A percentile compares a stretch with the other conserved stretches of the same genome.
phyloP scores from a whole-genome alignment of 2,888 invertebrate species.

The Pollenia griseotomentosa region DNA sequence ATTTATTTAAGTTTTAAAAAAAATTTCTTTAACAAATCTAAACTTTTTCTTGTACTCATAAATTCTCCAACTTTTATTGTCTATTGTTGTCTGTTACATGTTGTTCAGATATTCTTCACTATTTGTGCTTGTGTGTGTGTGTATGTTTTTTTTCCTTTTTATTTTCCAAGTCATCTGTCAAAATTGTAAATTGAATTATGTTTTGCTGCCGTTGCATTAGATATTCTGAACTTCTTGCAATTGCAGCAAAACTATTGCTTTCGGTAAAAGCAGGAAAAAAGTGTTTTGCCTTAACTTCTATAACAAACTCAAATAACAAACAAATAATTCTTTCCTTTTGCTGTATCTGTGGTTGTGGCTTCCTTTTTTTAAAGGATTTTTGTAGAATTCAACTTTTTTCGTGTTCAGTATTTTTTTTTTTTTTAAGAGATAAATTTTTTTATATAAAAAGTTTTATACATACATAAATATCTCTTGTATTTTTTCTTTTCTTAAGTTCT shows the following conservation, averaged over 20 bases:
- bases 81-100: constrained; percentile 31
- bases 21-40: not conserved
- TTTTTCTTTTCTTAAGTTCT: not conserved
- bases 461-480: not conserved
- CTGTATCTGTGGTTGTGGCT: constrained; percentile 32
- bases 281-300: constrained; percentile 16
- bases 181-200: constrained; percentile 70
- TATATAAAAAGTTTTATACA: too few species aligned
- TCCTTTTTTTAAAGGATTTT: constrained; percentile 32
- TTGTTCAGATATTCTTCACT: constrained; percentile 16
- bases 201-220: constrained; percentile 53
- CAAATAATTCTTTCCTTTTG: constrained; percentile 12
- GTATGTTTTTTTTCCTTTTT: constrained; percentile 2
- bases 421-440: too few species aligned
- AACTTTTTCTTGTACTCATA: constrained; percentile 1
- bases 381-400: too few species aligned
- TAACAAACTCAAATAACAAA: not conserved
- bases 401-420: too few species aligned
- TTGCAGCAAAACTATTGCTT: constrained; percentile 51
- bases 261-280: not conserved
- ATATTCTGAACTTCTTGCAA: constrained; percentile 45
- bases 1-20: not conserved
- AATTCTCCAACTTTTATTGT: constrained; percentile 24
- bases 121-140: not conserved
- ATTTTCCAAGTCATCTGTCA: constrained; percentile 63